phyloP scores from a whole-genome alignment of 2,888 invertebrate genomes.

The Ditylenchus weischeri region DNA sequence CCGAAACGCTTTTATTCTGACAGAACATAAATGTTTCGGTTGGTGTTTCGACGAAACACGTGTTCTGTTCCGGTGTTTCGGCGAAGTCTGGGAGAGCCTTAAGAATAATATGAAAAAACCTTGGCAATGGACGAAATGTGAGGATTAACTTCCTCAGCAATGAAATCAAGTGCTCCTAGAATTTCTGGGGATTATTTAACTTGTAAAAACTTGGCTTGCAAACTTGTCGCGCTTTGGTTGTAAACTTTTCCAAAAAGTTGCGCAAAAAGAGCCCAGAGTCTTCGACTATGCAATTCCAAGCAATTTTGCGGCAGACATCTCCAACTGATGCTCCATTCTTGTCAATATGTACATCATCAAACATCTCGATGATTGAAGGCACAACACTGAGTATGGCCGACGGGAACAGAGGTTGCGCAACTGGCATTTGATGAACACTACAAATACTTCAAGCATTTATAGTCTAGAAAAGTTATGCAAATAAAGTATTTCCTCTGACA shows the following conservation, averaged over 20 bases:
- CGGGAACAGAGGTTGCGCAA: conserved; percentile 90
- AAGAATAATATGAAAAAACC: too few relatives aligned
- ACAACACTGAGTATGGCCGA: conserved; percentile 93
- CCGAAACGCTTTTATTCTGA: too few relatives aligned
- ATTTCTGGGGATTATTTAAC: conserved; percentile 66
- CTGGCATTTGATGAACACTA: conserved; percentile 70
- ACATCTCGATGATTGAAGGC: conserved; percentile 83
- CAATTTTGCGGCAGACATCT: conserved; percentile 91
- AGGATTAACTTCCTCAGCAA: conserved; percentile 88
- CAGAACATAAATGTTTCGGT: too few relatives aligned
- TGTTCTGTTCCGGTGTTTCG: too few relatives aligned
- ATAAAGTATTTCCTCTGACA: too few relatives aligned
- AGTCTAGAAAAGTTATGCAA: too few relatives aligned
- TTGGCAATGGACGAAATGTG: conserved; percentile 62
- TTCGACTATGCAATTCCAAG: conserved; percentile 96
- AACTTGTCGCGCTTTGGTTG: conserved; percentile 63
- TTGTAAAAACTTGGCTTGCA: not conserved
- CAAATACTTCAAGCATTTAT: conserved; percentile 5
- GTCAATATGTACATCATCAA: conserved; percentile 94
- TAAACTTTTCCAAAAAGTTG: conserved; percentile 89
- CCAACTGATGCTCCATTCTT: conserved; percentile 88
- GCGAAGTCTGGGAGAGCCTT: too few relatives aligned
- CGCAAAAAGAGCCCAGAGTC: conserved; percentile 87
- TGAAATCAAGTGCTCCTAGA: conserved; percentile 80
- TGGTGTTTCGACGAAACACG: too few relatives aligned